Percentiles rank a stretch among this genome's conserved stretches.
Evolutionary conservation across 2,888 invertebrate species (phyloP).

Genomic region (Nomada flava): DNA sequence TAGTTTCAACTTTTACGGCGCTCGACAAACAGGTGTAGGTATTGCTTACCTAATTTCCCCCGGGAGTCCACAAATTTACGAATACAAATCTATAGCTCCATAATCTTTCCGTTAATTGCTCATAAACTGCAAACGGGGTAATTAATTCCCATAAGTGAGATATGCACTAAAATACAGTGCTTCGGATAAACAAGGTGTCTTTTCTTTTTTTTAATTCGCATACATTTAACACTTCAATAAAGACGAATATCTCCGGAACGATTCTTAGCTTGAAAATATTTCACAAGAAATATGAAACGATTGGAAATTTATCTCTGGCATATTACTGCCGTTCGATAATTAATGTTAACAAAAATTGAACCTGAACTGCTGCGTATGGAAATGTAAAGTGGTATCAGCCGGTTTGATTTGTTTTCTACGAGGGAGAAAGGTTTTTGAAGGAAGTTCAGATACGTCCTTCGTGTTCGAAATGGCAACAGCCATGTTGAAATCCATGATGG

Average conservation of each 20-base stretch:
- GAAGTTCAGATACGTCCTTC: conserved; percentile 25
- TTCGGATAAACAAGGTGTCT: background rate
- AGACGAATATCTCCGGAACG: background rate
- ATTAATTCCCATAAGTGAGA: conserved; percentile 14
- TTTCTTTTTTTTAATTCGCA: too few species aligned
- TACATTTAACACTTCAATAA: background rate
- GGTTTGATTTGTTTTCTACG: conserved; percentile 6
- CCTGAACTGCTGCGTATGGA: background rate
- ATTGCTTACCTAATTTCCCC: conserved; percentile 37
- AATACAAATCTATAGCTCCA: conserved; percentile 23
- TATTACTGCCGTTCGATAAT: too few species aligned
- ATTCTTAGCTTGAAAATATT: background rate
- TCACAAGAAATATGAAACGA: too few species aligned
- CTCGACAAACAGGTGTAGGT: conserved; percentile 37
- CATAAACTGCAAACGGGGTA: conserved; percentile 33
- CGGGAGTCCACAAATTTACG: conserved; percentile 20
- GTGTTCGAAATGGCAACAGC: conserved; percentile 64
- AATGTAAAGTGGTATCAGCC: background rate
- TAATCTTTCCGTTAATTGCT: conserved; percentile 39
- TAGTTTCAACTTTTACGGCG: conserved; percentile 40
- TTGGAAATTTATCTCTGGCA: too few species aligned
- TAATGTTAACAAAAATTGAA: background rate
- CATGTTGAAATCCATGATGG: conserved; percentile 83
- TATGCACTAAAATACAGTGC: background rate
- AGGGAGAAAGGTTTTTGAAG: conserved; percentile 22